phyloP scores from a whole-genome alignment of 2,888 invertebrate species.

The Autographa gamma region DNA sequence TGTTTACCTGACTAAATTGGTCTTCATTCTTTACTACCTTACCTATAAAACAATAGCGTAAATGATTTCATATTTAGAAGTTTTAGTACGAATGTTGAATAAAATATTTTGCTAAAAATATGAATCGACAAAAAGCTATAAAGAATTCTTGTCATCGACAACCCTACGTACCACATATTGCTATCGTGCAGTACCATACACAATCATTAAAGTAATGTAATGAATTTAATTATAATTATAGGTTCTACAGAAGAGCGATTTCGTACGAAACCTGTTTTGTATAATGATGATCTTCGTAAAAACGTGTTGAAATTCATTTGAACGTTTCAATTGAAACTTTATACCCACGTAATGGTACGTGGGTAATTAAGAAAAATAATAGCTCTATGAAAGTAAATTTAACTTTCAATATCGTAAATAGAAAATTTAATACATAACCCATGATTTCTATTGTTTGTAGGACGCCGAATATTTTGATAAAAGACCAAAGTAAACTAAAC shows the following conservation, averaged over 20 bases:
- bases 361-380: slow-evolving; percentile 24
- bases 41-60: no score
- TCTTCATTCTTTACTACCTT: no score
- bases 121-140: neutral
- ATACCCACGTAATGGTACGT: slow-evolving; percentile 7
- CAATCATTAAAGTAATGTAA: slow-evolving; percentile 74
- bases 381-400: slow-evolving; percentile 12
- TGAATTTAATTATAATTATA: slow-evolving; percentile 81
- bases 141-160: slow-evolving; percentile 14
- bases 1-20: no score
- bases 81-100: no score
- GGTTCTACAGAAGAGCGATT: slow-evolving; percentile 60
- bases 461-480: no score
- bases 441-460: no score
- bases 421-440: neutral
- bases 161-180: slow-evolving; percentile 56
- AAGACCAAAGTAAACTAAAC: no score
- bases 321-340: slow-evolving; percentile 43
- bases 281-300: slow-evolving; percentile 51
- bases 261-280: slow-evolving; percentile 51
- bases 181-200: slow-evolving; percentile 71
- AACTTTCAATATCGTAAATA: neutral
- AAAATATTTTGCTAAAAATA: no score
- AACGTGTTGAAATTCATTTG: slow-evolving; percentile 51
- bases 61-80: no score